Evolutionary conservation across 2,888 invertebrate genomes (phyloP).

Genomic region (Eupeodes latifasciatus): DNA sequence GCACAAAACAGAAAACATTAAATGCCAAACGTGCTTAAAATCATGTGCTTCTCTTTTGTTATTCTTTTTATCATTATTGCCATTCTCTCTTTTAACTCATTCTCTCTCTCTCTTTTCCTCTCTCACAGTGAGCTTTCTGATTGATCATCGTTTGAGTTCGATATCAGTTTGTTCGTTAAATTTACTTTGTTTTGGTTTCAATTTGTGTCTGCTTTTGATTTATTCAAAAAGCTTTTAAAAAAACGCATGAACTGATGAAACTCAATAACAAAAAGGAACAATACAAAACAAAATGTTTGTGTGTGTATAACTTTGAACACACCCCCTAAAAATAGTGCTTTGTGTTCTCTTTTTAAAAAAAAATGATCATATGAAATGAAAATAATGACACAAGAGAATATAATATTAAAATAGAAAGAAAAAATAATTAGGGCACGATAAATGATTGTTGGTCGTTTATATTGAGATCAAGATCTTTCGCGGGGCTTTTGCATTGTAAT

Average conservation of each 20-base stretch:
- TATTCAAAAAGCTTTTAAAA: conserved; percentile 29
- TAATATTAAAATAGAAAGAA: conserved; percentile 22
- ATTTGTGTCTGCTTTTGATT: neutral
- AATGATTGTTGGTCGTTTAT: conserved; percentile 66
- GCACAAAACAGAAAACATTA: neutral
- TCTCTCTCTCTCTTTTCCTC: neutral
- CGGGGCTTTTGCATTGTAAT: conserved; percentile 65
- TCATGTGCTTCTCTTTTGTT: conserved; percentile 40
- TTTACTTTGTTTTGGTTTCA: conserved; percentile 55
- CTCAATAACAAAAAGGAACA: conserved; percentile 5
- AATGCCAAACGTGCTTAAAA: conserved; percentile 11
- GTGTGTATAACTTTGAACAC: conserved; percentile 61
- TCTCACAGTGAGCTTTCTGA: neutral
- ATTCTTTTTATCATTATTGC: too few relatives aligned
- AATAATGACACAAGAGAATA: conserved; percentile 33
- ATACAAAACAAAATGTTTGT: neutral
- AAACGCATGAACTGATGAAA: conserved; percentile 5
- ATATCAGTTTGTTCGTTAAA: too few relatives aligned
- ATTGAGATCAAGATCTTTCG: conserved; percentile 76
- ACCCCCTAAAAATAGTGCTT: conserved; percentile 55
- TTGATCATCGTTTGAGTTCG: neutral
- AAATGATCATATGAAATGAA: conserved; percentile 30
- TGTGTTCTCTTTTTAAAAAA: conserved; percentile 56
- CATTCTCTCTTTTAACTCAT: too few relatives aligned
- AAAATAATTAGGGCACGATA: conserved; percentile 75